Conservation (phyloP, 2,888 invertebrate species). For the Orthosia cruda region DNA sequence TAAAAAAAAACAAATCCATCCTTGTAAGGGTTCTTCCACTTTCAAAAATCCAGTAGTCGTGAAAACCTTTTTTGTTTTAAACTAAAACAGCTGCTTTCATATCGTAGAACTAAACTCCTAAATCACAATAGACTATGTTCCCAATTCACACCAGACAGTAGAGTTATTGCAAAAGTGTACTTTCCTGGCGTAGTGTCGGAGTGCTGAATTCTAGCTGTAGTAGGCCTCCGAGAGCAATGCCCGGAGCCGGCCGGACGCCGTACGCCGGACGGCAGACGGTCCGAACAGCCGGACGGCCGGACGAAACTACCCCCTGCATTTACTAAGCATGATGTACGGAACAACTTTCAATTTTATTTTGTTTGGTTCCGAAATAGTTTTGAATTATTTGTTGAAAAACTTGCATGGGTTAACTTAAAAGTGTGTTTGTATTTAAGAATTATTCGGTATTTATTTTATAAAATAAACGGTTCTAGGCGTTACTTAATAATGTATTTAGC, state of each 20-base stretch:
- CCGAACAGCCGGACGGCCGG: slow-evolving; percentile 24
- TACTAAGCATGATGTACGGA: slow-evolving; percentile 30
- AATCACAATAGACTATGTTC: slow-evolving; percentile 27
- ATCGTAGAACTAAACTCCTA: neutral
- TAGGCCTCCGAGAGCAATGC: slow-evolving; percentile 59
- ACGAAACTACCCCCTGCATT: slow-evolving; percentile 31
- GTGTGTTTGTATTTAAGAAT: too few relatives aligned
- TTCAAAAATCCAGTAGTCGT: too few relatives aligned
- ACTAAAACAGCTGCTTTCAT: neutral
- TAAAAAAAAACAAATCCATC: too few relatives aligned
- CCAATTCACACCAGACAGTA: slow-evolving; percentile 13
- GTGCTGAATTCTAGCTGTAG: slow-evolving; percentile 61
- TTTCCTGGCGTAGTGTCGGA: slow-evolving; percentile 63
- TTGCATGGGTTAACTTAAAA: too few relatives aligned
- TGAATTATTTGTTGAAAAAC: neutral
- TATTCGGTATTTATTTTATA: too few relatives aligned
- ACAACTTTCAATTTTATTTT: slow-evolving; percentile 24
- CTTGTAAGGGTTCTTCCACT: too few relatives aligned
- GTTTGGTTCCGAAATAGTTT: neutral
- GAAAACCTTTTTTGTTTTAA: neutral
- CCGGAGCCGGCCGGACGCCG: slow-evolving; percentile 40
- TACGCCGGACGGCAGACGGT: slow-evolving; percentile 19
- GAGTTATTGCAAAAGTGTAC: slow-evolving; percentile 74
- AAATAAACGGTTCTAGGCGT: too few relatives aligned
- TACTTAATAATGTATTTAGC: too few relatives aligned